Conservation (phyloP, 2,888 invertebrate species). For the Palloptera scutellata region DNA sequence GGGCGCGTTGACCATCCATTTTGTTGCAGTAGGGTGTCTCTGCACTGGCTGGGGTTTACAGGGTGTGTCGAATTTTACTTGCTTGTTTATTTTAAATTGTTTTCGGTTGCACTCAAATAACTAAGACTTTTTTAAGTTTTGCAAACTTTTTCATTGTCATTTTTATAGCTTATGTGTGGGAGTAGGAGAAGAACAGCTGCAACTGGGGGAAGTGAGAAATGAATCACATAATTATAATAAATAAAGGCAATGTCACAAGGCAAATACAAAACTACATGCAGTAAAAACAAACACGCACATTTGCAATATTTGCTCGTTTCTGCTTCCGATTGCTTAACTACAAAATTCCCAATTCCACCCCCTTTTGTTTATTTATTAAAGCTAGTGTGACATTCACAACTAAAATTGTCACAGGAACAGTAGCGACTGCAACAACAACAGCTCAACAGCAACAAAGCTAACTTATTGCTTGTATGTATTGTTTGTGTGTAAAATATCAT, state of each 20-base stretch:
- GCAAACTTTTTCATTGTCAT: neutral
- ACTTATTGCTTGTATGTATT: too few relatives aligned
- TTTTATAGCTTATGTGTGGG: neutral
- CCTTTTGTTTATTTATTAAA: constrained; percentile 4
- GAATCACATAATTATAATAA: too few relatives aligned
- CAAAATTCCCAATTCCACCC: constrained; percentile 27
- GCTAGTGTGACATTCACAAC: constrained; percentile 30
- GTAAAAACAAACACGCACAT: neutral
- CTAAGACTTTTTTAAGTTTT: neutral
- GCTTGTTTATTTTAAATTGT: neutral
- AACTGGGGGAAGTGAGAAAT: too few relatives aligned
- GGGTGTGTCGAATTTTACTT: neutral
- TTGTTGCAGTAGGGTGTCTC: constrained; percentile 14
- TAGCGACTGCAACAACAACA: constrained; percentile 4
- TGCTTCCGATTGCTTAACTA: constrained; percentile 28
- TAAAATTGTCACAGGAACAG: constrained; percentile 26
- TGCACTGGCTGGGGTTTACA: constrained; percentile 24
- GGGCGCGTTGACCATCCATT: constrained; percentile 91
- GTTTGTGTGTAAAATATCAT: neutral
- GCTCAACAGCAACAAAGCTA: neutral
- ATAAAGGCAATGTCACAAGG: too few relatives aligned
- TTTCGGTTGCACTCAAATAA: too few relatives aligned
- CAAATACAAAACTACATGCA: too few relatives aligned
- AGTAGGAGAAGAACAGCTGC: too few relatives aligned
- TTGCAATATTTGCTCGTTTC: constrained; percentile 10